Evolutionary conservation across 2,113 vertebrate genomes (phyloP).

Genomic region (Plestiodon gilberti): DNA sequence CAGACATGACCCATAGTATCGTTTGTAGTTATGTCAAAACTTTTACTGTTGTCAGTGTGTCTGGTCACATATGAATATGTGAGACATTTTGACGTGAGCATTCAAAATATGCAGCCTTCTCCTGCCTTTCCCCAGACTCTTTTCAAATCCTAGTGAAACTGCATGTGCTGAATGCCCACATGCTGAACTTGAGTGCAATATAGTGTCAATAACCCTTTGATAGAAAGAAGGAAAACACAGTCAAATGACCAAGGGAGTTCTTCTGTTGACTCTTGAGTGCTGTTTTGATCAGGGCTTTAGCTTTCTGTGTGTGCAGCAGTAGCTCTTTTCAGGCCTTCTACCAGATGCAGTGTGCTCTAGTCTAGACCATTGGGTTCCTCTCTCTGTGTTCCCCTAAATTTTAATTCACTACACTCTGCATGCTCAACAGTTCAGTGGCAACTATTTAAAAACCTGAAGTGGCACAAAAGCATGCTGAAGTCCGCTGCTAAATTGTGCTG

Average conservation of each 20-base stretch:
- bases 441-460: slow-evolving; percentile 1
- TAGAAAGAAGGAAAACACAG: background rate
- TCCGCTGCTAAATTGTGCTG: slow-evolving; percentile 14
- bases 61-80: background rate
- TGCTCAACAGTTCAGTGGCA: background rate
- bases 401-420: background rate
- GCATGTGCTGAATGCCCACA: background rate
- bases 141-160: background rate
- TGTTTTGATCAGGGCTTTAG: background rate
- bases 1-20: slow-evolving; percentile 21
- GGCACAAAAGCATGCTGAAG: background rate
- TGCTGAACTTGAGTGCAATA: slow-evolving; percentile 1
- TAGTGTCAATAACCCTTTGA: background rate
- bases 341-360: background rate
- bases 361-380: background rate
- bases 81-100: background rate
- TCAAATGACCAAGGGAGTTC: background rate
- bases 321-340: background rate
- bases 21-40: slow-evolving; percentile 37
- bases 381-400: background rate
- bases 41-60: background rate
- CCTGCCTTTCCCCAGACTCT: background rate
- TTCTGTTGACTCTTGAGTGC: background rate
- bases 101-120: background rate
- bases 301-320: background rate